phyloP scores from a whole-genome alignment of 2,888 invertebrate genomes.

The Drosophila trichaetosa region DNA sequence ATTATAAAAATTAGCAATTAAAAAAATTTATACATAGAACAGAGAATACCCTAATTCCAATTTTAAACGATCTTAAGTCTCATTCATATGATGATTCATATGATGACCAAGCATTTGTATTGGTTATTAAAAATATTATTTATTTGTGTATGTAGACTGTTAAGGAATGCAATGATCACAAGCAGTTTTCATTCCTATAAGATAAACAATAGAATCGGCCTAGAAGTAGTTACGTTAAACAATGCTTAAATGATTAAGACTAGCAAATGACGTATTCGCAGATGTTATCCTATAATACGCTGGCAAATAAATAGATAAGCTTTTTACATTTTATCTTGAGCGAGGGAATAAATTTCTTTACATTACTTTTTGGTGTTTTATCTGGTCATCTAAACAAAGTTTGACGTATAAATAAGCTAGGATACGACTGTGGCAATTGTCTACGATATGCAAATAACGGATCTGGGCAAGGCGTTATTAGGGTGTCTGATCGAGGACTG shows the following conservation, averaged over 20 bases:
- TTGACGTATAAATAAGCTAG: not conserved
- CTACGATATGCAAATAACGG: not conserved
- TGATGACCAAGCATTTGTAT: not conserved
- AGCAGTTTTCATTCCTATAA: not conserved
- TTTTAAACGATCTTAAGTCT: not conserved
- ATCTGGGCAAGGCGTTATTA: not conserved
- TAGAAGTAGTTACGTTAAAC: conserved; percentile 4
- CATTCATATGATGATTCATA: not conserved
- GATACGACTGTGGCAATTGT: not conserved
- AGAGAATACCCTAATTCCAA: not conserved
- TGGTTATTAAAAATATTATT: not conserved
- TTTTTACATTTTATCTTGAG: conserved; percentile 13
- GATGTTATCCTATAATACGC: not conserved
- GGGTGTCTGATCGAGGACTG: conserved; percentile 12
- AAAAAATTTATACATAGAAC: not conserved
- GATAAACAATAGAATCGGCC: not conserved
- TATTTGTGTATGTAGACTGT: not conserved
- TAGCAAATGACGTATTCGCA: conserved; percentile 28
- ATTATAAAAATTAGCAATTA: not conserved
- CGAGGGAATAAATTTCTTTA: not conserved
- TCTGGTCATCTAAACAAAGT: not conserved
- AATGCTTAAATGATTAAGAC: conserved; percentile 18
- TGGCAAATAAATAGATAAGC: conserved; percentile 22
- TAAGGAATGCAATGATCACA: not conserved
- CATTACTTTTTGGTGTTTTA: not conserved